phyloP scores from a whole-genome alignment of 2,888 invertebrate genomes.

The Eumerus sabulonum region DNA sequence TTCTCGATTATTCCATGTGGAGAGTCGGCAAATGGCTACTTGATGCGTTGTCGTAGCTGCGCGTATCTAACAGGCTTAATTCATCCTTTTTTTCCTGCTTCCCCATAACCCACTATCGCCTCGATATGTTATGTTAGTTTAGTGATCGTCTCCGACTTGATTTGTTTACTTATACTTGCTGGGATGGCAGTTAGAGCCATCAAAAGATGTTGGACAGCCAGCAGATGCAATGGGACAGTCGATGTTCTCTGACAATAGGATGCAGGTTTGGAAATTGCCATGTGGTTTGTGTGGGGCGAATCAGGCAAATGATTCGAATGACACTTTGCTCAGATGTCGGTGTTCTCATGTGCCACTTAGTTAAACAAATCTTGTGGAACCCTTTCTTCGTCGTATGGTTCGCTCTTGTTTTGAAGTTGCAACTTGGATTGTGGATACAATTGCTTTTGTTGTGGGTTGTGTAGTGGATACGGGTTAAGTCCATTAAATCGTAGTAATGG shows the following conservation, averaged over 20 bases:
- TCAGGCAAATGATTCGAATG: conserved; percentile 32
- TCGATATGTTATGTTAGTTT: conserved; percentile 50
- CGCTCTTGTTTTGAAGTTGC: too few species aligned
- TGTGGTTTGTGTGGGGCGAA: conserved; percentile 23
- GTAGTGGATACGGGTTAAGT: conserved; percentile 9
- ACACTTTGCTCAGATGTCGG: conserved; percentile 58
- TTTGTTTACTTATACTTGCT: conserved; percentile 7
- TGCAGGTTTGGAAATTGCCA: conserved; percentile 37
- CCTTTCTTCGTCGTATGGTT: too few species aligned
- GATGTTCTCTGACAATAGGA: conserved; percentile 6
- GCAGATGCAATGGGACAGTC: conserved; percentile 51
- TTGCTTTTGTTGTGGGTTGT: too few species aligned
- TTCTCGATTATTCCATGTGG: too few species aligned
- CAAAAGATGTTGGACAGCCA: conserved; percentile 29
- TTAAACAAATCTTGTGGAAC: conserved; percentile 51
- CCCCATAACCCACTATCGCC: conserved; percentile 47
- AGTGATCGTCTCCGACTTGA: conserved; percentile 34
- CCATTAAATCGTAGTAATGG: conserved; percentile 34
- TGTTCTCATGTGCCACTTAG: conserved; percentile 67
- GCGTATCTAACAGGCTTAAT: conserved; percentile 45
- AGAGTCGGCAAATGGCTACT: too few species aligned
- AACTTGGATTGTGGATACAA: too few species aligned
- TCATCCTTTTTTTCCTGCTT: conserved; percentile 63
- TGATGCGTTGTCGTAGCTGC: conserved; percentile 15
- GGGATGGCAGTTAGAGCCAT: conserved; percentile 5